Conservation (phyloP, 2,113 vertebrate genomes). For the Grammomys surdaster region DNA sequence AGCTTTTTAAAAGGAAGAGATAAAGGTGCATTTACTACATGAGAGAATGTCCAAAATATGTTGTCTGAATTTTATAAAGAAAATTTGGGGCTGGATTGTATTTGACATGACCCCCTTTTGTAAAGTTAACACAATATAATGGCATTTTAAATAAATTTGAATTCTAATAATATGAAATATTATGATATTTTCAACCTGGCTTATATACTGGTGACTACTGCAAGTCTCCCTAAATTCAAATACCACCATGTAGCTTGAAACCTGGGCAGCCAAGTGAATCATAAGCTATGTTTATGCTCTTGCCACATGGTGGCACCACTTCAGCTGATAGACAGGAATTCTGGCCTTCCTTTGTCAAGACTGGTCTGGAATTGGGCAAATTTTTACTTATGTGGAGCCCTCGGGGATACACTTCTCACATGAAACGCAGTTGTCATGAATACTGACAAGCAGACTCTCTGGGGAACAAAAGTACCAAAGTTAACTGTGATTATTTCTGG, state of each 20-base stretch:
- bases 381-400: conserved; percentile 45
- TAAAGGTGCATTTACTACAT: conserved; percentile 15
- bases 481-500: conserved; percentile 11
- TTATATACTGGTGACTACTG: conserved; percentile 45
- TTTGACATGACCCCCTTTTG: conserved; percentile 21
- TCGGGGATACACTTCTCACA: conserved; percentile 34
- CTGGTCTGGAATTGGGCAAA: conserved; percentile 38
- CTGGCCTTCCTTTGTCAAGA: conserved; percentile 60
- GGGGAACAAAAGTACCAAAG: neutral
- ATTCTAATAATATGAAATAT: conserved; percentile 51
- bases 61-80: conserved; percentile 61
- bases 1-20: conserved; percentile 7
- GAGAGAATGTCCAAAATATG: neutral
- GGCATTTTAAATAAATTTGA: conserved; percentile 53
- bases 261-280: neutral
- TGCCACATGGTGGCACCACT: conserved; percentile 76
- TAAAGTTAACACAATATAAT: neutral
- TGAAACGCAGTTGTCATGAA: conserved; percentile 58
- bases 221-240: conserved; percentile 56
- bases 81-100: conserved; percentile 16
- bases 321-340: conserved; percentile 71
- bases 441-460: conserved; percentile 36
- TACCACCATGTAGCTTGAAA: conserved; percentile 37
- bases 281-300: conserved; percentile 52
- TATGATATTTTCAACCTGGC: neutral